Evolutionary conservation across 2,888 invertebrate species (phyloP).

Genomic region (Nephrotoma guestfalica): DNA sequence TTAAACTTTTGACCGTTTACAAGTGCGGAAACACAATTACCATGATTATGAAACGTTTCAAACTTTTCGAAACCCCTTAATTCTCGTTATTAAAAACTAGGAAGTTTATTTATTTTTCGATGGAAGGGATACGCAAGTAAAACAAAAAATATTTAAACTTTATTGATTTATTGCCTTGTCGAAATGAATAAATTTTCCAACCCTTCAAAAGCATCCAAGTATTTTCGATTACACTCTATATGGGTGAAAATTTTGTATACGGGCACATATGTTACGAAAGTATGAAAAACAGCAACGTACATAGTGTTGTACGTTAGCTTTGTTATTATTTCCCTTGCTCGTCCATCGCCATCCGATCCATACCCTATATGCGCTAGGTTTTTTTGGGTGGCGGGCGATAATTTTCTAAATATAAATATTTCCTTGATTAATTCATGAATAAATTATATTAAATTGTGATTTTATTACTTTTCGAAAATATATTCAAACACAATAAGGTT

Average conservation of each 20-base stretch:
- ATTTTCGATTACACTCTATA: background rate
- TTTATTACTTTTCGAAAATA: background rate
- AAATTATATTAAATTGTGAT: background rate
- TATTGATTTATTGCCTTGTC: background rate
- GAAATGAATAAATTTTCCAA: background rate
- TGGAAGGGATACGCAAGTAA: background rate
- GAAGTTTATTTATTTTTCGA: background rate
- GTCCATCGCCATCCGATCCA: background rate
- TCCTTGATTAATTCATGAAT: background rate
- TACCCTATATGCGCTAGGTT: background rate
- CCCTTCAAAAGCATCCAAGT: background rate
- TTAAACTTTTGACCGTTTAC: too few species aligned
- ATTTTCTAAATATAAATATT: background rate
- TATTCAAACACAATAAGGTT: background rate
- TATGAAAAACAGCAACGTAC: background rate
- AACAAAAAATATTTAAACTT: background rate
- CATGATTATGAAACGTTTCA: too few species aligned
- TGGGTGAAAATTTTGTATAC: background rate
- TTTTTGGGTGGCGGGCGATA: background rate
- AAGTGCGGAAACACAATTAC: too few species aligned
- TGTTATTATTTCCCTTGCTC: background rate
- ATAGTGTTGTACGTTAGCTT: background rate
- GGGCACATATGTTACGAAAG: background rate
- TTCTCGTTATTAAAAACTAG: background rate
- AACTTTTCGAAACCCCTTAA: background rate